Evolutionary conservation across 2,888 invertebrate species (phyloP).

Genomic region (Cosmia trapezina): DNA sequence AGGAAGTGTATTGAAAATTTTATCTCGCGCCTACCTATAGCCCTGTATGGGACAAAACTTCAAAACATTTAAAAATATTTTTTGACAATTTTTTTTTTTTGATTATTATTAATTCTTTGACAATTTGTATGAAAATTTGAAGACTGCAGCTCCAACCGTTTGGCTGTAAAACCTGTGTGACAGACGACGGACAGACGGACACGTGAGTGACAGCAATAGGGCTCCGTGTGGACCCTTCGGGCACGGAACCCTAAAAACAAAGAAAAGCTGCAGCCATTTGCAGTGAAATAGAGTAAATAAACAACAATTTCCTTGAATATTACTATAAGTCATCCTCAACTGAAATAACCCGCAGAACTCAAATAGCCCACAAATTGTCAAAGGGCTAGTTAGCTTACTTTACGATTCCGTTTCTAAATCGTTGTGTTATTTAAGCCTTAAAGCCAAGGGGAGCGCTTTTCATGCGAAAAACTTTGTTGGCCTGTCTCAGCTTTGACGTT

Average conservation of each 20-base stretch:
- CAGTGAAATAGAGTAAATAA: conserved; percentile 10
- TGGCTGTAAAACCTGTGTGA: too few relatives aligned
- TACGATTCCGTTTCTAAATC: conserved; percentile 60
- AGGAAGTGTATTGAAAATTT: too few relatives aligned
- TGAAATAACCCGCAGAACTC: conserved; percentile 3
- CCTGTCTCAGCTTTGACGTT: conserved; percentile 62
- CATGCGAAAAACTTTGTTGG: conserved; percentile 60
- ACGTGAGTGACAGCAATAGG: too few relatives aligned
- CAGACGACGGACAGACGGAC: too few relatives aligned
- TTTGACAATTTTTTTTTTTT: too few relatives aligned
- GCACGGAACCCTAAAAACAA: not conserved
- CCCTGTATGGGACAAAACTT: too few relatives aligned
- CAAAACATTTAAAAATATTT: too few relatives aligned
- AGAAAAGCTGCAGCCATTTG: not conserved
- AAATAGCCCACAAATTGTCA: conserved; percentile 38
- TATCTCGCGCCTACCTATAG: too few relatives aligned
- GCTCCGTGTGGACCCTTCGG: too few relatives aligned
- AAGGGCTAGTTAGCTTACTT: conserved; percentile 45
- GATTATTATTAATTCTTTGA: too few relatives aligned
- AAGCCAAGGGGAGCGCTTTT: conserved; percentile 56
- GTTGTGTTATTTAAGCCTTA: conserved; percentile 51
- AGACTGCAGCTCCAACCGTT: too few relatives aligned
- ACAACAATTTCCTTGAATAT: conserved; percentile 18
- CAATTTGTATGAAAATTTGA: too few relatives aligned
- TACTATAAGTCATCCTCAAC: conserved; percentile 17